Evolutionary conservation across 92 coral and sea anemone species (phyloP), one percentile per base, ranked within the genome.

Genomic region (Palythoa grandis): DNA sequence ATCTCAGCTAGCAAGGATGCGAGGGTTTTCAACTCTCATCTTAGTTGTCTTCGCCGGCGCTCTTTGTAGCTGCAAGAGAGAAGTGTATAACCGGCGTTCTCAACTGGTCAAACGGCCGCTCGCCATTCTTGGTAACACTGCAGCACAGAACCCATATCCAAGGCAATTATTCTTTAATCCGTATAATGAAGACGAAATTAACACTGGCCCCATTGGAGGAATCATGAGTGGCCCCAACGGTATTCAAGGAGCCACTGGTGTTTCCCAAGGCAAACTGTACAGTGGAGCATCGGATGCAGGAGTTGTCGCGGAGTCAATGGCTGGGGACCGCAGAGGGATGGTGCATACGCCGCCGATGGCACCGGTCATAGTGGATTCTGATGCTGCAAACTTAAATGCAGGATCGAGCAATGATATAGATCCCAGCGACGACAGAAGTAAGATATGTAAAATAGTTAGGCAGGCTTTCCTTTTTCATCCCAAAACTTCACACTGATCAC

Each of bases 381-480:
- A 40, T 47, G 74, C 35, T 7, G 39, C 14, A 39, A 12, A 13
- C 23, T 80, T 56, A 47, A 66, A 24, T 14, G 14, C 35, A 29
- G 35, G 35, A 12, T 20, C 63, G 52, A 63, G 3, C 60, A 10
- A 22, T 1, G 14, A 39, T 37, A 67, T n/a, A 14, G 85, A 80
- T 66, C 85, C 85, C 43, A 80, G 85, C 29, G 85, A 80, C 47
- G 74, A 80, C 15, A 35, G 66, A 66, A 15, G 85, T 80, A 65
- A 80, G 85, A 80, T 65, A 48, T 66, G 47, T 38, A 14, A 40
- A 63, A 19, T 4, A 19, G 16, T 56, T n/a, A 3, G 50, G 50
- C 22, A 6, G 2, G 22, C 25, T 3, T 10, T 63, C 22, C 8
- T n/a, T 63, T 19, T 23, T 63, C 1, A 19, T 63, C 69, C 10